Percentiles rank a stretch among this genome's conserved stretches.
Conservation (phyloP, 2,113 vertebrate genomes). For the mouse (Mus musculus) region GRCm39 chr5:86066001-86066500, state of each 20-base stretch:
- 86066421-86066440: slow-evolving; percentile 72
- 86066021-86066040: not conserved
- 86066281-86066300: slow-evolving; percentile 46
- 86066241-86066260: slow-evolving; percentile 33
- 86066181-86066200: slow-evolving; percentile 45
- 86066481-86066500: slow-evolving; percentile 73
- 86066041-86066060: not conserved
- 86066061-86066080: not conserved
- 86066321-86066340: not conserved
- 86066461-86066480: slow-evolving; percentile 71
- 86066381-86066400: slow-evolving; percentile 55
- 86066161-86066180: not conserved
- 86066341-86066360: not conserved
- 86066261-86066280: slow-evolving; percentile 29
- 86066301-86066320: slow-evolving; percentile 68
- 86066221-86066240: slow-evolving; percentile 55
- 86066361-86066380: slow-evolving; percentile 56
- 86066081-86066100: not conserved
- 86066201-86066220: slow-evolving; percentile 46
- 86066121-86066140: not conserved
- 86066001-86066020: not conserved
- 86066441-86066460: slow-evolving; percentile 71
- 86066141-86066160: slow-evolving; percentile 47
- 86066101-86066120: not conserved
- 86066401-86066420: slow-evolving; percentile 65